Evolutionary conservation across 2,888 invertebrate genomes (phyloP).

Genomic region (Ecliptopera silaceata): DNA sequence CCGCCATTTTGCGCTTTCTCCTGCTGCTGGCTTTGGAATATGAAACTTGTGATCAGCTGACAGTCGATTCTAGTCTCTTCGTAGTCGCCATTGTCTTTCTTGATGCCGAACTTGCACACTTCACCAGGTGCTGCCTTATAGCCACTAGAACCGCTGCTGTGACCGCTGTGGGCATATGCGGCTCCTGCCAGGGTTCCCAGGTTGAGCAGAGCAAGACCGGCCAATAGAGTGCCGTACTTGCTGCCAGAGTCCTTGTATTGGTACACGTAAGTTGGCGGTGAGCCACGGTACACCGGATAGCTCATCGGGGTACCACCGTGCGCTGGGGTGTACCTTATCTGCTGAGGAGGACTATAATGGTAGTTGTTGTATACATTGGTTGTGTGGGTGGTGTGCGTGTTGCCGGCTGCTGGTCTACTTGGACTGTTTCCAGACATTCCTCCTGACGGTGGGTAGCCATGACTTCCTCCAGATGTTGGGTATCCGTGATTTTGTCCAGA

Average conservation of each 20-base stretch:
- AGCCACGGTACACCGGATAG: slow-evolving; percentile 69
- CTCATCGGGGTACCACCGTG: slow-evolving; percentile 54
- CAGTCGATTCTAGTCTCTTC: slow-evolving; percentile 75
- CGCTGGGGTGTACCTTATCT: slow-evolving; percentile 60
- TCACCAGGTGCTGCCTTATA: slow-evolving; percentile 65
- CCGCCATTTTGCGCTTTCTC: slow-evolving; percentile 40
- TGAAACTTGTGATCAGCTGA: slow-evolving; percentile 69
- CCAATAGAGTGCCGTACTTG: slow-evolving; percentile 68
- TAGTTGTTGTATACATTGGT: slow-evolving; percentile 61
- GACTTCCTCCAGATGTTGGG: slow-evolving; percentile 37
- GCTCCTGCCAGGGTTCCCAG: slow-evolving; percentile 66
- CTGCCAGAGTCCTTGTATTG: slow-evolving; percentile 71
- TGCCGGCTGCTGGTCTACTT: slow-evolving; percentile 30
- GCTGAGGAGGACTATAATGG: slow-evolving; percentile 67
- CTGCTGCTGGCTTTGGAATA: slow-evolving; percentile 55
- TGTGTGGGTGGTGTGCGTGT: slow-evolving; percentile 45
- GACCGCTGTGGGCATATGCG: slow-evolving; percentile 49
- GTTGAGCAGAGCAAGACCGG: slow-evolving; percentile 70
- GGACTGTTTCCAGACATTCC: slow-evolving; percentile 36
- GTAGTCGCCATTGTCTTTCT: slow-evolving; percentile 69
- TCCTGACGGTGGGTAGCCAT: slow-evolving; percentile 37
- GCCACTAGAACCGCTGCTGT: slow-evolving; percentile 28
- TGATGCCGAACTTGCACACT: slow-evolving; percentile 69
- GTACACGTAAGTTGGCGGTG: slow-evolving; percentile 70
- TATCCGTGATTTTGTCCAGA: slow-evolving; percentile 39